Conservation (phyloP, 1,140 invertebrate species). For the Choristoneura fumiferana region DNA sequence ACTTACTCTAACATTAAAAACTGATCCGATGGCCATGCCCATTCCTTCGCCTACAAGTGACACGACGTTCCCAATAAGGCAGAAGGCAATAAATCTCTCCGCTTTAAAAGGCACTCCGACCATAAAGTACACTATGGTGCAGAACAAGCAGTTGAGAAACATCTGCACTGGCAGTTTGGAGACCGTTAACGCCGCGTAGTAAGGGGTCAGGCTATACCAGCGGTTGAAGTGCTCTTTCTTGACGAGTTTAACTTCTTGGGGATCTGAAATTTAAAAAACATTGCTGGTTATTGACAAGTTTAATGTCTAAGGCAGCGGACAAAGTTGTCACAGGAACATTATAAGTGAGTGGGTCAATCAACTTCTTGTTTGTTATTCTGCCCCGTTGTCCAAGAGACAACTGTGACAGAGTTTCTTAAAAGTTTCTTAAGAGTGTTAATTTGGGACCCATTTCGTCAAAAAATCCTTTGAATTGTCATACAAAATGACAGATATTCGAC, state of each 20-base stretch:
- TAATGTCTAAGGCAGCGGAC: too few species aligned
- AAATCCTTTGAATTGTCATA: too few species aligned
- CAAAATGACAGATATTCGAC: too few species aligned
- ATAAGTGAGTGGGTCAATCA: too few species aligned
- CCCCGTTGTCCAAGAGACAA: too few species aligned
- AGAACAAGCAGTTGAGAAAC: slow-evolving; percentile 79
- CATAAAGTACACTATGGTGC: slow-evolving; percentile 80
- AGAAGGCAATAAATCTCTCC: slow-evolving; percentile 78
- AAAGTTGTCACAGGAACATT: too few species aligned
- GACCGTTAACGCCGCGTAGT: slow-evolving; percentile 88
- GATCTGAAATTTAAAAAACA: slow-evolving; percentile 80
- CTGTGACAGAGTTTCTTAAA: too few species aligned
- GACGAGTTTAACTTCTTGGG: slow-evolving; percentile 88
- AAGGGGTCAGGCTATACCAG: slow-evolving; percentile 89
- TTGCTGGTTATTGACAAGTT: background rate
- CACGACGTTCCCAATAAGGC: slow-evolving; percentile 78
- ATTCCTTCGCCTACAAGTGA: slow-evolving; percentile 81
- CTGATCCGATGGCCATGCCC: slow-evolving; percentile 81
- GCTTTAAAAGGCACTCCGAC: slow-evolving; percentile 78
- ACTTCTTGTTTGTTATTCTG: too few species aligned
- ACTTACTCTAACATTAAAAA: slow-evolving; percentile 82
- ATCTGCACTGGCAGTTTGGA: slow-evolving; percentile 82
- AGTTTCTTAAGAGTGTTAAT: too few species aligned
- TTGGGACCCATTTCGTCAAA: too few species aligned
- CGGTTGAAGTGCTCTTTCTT: slow-evolving; percentile 90